These are phyloP conservation scores for Trissolcus brochymenae DNA, from an alignment of 2,888 invertebrate species.

Conservation along the genomic window DNA sequence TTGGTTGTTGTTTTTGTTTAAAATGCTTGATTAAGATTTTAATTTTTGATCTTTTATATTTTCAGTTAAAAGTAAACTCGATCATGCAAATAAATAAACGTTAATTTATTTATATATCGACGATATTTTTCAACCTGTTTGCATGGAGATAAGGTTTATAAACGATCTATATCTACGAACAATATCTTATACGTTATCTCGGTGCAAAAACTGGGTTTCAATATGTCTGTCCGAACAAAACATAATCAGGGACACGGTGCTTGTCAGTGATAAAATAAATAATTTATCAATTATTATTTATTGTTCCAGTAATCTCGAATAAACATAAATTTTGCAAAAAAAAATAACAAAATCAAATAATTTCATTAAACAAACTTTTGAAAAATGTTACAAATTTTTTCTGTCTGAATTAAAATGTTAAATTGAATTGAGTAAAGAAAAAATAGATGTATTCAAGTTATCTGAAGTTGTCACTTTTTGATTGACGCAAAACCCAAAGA, in stretches of 20 bases:
- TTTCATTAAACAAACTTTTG: too few species aligned
- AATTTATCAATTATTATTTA: background rate
- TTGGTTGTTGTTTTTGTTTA: too few species aligned
- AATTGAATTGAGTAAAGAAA: too few species aligned
- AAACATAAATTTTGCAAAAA: too few species aligned
- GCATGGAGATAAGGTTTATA: conserved; percentile 11
- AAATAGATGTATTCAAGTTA: too few species aligned
- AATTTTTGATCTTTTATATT: background rate
- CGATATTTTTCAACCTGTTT: conserved; percentile 8
- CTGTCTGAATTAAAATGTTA: too few species aligned
- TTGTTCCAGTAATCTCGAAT: too few species aligned
- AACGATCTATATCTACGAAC: conserved; percentile 14
- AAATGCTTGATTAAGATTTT: too few species aligned
- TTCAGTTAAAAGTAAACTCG: background rate
- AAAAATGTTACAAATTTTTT: too few species aligned
- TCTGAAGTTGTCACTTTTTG: too few species aligned
- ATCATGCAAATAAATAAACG: background rate
- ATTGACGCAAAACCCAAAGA: too few species aligned
- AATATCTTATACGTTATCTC: conserved; percentile 31
- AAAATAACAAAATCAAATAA: too few species aligned
- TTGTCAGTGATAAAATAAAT: conserved; percentile 8
- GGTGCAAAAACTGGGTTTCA: conserved; percentile 16
- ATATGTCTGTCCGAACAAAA: background rate
- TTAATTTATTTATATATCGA: conserved; percentile 4
- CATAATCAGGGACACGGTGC: background rate